Percentiles rank a stretch among this genome's conserved stretches.
These are phyloP conservation scores for Halictus ligatus DNA, from an alignment of 2,888 invertebrate species.

Conservation along the genomic window DNA sequence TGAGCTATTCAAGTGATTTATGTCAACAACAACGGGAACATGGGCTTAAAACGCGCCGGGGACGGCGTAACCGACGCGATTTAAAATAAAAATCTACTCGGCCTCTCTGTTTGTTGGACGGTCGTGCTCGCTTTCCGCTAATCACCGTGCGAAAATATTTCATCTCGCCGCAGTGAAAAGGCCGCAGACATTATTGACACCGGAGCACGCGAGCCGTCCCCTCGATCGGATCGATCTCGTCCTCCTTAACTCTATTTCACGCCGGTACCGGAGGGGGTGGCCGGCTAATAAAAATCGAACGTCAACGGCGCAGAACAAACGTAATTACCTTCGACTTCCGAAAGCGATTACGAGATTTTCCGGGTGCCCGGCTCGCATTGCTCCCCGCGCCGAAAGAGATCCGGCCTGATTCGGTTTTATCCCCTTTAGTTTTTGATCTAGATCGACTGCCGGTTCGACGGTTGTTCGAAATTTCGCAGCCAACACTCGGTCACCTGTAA, in stretches of 20 bases:
- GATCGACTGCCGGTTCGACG: neutral
- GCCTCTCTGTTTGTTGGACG: neutral
- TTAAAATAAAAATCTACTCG: conserved; percentile 8
- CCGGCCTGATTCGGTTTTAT: neutral
- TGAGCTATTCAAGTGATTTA: neutral
- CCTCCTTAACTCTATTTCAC: conserved; percentile 50
- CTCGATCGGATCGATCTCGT: conserved; percentile 17
- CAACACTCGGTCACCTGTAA: neutral
- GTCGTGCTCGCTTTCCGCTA: neutral
- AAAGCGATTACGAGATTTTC: conserved; percentile 71
- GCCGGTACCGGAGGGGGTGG: neutral
- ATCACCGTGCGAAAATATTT: conserved; percentile 35
- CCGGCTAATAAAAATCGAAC: conserved; percentile 73
- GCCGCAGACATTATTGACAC: conserved; percentile 24
- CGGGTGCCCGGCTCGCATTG: conserved; percentile 42
- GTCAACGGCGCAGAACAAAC: conserved; percentile 72
- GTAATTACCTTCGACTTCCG: conserved; percentile 71
- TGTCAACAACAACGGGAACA: neutral
- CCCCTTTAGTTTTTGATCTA: neutral
- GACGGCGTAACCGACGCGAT: neutral
- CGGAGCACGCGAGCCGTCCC: neutral
- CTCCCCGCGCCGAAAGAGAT: conserved; percentile 8
- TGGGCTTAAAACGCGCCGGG: neutral
- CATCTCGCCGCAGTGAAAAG: neutral
- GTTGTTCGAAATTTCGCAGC: conserved; percentile 1